phyloP scores from a whole-genome alignment of 2,797 vertebrate genomes.

The Enteromius argenteus region DNA sequence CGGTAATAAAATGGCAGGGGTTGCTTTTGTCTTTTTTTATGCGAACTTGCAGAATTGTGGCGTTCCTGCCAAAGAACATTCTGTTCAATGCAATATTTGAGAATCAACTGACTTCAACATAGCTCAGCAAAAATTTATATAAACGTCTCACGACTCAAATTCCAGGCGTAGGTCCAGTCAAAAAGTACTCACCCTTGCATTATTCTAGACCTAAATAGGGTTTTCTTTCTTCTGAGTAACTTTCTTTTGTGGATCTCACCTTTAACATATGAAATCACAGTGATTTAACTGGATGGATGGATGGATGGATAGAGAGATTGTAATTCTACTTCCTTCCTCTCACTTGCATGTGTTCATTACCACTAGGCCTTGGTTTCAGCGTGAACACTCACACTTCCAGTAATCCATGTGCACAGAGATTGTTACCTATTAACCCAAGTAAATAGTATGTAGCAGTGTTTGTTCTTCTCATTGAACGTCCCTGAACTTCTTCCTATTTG shows the following conservation, averaged over 20 bases:
- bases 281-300: background rate
- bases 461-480: background rate
- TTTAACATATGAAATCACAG: too few species aligned
- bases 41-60: background rate
- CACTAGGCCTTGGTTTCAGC: background rate
- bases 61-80: constrained; percentile 34
- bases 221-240: background rate
- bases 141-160: background rate
- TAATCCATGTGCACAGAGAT: background rate
- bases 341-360: background rate
- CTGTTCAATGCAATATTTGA: background rate
- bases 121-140: background rate
- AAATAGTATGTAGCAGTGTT: constrained; percentile 14
- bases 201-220: background rate
- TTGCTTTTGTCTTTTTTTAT: constrained; percentile 15
- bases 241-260: background rate
- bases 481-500: constrained; percentile 53
- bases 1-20: background rate
- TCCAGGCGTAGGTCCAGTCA: background rate
- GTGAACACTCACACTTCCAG: background rate
- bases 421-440: background rate
- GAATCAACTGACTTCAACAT: background rate
- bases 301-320: background rate
- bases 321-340: background rate
- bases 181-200: background rate